Percentiles rank a stretch among this genome's conserved stretches.
Evolutionary conservation across 2,113 vertebrate genomes (phyloP).

Genomic region (Furnarius figulus): DNA sequence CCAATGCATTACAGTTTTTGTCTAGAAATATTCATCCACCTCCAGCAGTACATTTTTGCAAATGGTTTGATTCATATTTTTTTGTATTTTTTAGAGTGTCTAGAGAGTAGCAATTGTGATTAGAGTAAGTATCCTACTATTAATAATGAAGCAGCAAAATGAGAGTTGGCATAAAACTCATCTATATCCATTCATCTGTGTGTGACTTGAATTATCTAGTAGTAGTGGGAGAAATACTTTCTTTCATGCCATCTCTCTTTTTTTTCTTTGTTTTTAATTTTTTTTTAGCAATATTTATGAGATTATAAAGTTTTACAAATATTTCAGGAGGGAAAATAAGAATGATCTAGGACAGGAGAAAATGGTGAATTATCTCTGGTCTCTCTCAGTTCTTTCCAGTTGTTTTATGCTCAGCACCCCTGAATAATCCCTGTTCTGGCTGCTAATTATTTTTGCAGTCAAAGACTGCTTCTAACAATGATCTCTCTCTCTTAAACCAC

Average conservation of each 20-base stretch:
- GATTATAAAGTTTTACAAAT: not conserved
- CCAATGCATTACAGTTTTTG: not conserved
- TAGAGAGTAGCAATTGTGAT: not conserved
- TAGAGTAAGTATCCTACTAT: not conserved
- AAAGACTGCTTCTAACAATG: not conserved
- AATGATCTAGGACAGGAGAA: not conserved
- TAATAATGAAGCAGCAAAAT: conserved; percentile 3
- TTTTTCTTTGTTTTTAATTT: not conserved
- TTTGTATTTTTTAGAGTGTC: not conserved
- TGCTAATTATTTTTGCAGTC: not conserved
- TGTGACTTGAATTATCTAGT: not conserved
- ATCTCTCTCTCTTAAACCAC: not conserved
- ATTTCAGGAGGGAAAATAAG: not conserved
- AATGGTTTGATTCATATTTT: conserved; percentile 30
- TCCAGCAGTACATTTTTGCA: not conserved
- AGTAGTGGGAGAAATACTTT: not conserved
- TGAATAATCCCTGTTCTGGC: not conserved
- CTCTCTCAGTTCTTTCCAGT: not conserved
- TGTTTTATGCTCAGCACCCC: not conserved
- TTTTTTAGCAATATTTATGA: not conserved
- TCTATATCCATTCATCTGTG: not conserved
- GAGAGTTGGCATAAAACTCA: not conserved
- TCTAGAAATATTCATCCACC: not conserved
- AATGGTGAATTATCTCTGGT: not conserved
- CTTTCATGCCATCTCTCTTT: not conserved